These are phyloP conservation scores for Melieria picta DNA, from an alignment of 2,888 invertebrate genomes.

Conservation along the genomic window DNA sequence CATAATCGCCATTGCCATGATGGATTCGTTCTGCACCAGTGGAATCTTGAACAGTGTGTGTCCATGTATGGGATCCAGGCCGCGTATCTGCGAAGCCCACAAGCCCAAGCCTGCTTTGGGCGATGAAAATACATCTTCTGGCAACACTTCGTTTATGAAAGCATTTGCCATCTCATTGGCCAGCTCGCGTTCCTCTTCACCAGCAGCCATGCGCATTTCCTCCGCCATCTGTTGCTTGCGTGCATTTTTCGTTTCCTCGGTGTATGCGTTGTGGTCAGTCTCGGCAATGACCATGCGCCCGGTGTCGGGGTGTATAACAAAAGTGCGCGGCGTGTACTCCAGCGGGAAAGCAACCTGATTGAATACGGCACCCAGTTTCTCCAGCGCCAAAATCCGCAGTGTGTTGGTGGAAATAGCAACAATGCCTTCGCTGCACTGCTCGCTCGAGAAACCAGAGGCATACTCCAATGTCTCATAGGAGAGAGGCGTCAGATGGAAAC, in stretches of 20 bases:
- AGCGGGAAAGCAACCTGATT: slow-evolving; percentile 94
- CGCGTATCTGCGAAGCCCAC: slow-evolving; percentile 93
- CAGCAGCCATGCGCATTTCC: slow-evolving; percentile 97
- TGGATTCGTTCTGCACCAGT: slow-evolving; percentile 96
- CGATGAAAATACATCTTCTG: slow-evolving; percentile 93
- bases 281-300: slow-evolving; percentile 92
- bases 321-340: slow-evolving; percentile 95
- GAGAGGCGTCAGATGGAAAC: slow-evolving; percentile 93
- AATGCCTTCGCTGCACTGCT: slow-evolving; percentile 99
- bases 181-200: slow-evolving; percentile 92
- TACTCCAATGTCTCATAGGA: slow-evolving; percentile 97
- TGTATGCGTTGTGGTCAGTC: slow-evolving; percentile 98
- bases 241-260: slow-evolving; percentile 94
- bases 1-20: slow-evolving; percentile 85
- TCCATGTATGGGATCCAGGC: slow-evolving; percentile 86
- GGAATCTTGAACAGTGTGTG: slow-evolving; percentile 81
- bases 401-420: slow-evolving; percentile 99
- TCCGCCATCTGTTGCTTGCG: slow-evolving; percentile 95
- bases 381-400: slow-evolving; percentile 93
- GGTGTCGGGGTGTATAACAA: slow-evolving; percentile 91
- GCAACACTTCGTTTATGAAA: slow-evolving; percentile 92
- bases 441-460: slow-evolving; percentile 94
- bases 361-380: slow-evolving; percentile 98
- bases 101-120: slow-evolving; percentile 95
- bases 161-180: slow-evolving; percentile 98